Conservation (phyloP, 92 coral and sea anemone genomes). For the Zoanthus solanderi region DNA sequence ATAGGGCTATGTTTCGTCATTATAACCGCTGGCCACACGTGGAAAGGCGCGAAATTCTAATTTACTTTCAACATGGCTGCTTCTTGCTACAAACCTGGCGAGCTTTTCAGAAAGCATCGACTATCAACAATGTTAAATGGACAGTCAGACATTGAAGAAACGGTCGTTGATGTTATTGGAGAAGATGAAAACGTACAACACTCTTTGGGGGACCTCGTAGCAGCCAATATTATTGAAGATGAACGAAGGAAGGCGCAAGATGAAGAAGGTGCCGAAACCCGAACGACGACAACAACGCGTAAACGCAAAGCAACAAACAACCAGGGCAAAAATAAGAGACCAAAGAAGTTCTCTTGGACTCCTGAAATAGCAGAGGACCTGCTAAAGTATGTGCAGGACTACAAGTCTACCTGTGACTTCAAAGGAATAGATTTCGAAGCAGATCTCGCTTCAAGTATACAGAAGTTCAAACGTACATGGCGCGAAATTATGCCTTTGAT, state of each 20-base stretch:
- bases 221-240: constrained; percentile 42
- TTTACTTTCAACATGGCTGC: neutral
- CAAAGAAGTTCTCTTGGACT: constrained; percentile 54
- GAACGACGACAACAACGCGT: constrained; percentile 20
- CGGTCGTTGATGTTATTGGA: constrained; percentile 41
- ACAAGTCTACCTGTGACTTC: constrained; percentile 52
- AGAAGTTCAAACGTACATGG: constrained; percentile 47
- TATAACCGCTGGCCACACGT: too few species aligned
- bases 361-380: constrained; percentile 49
- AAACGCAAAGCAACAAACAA: constrained; percentile 45
- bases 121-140: constrained; percentile 27
- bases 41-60: too few species aligned
- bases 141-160: constrained; percentile 14
- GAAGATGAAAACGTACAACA: constrained; percentile 49
- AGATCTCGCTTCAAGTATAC: constrained; percentile 50
- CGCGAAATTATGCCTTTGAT: constrained; percentile 40
- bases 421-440: constrained; percentile 55
- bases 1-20: too few species aligned
- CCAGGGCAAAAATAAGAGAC: constrained; percentile 42
- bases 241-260: constrained; percentile 37
- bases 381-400: constrained; percentile 46
- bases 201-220: constrained; percentile 52
- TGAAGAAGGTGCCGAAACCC: constrained; percentile 40
- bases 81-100: constrained; percentile 41
- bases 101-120: constrained; percentile 46